Conservation (phyloP, 2,797 vertebrate species). For the Oreochromis mossambicus region DNA sequence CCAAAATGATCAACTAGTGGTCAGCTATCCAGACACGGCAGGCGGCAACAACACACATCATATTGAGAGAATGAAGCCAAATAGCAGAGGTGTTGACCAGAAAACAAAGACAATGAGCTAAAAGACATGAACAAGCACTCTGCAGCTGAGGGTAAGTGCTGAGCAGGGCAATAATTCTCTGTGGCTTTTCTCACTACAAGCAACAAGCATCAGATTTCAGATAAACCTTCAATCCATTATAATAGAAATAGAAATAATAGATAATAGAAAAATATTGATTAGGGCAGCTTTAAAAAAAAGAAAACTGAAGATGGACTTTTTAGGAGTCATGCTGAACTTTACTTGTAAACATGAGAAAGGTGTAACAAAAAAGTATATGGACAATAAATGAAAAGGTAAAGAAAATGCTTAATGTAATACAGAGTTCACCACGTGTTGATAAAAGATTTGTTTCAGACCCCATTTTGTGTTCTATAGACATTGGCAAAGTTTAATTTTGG, state of each 20-base stretch:
- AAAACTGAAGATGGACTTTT: not conserved
- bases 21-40: not conserved
- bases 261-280: not conserved
- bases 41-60: not conserved
- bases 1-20: not conserved
- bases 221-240: not conserved
- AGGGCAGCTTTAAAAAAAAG: not conserved
- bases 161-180: not conserved
- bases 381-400: not conserved
- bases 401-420: not conserved
- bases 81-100: not conserved
- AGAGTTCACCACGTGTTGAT: not conserved
- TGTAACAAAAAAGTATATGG: not conserved
- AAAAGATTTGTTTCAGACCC: not conserved
- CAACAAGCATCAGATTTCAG: not conserved
- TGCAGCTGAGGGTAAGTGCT: not conserved
- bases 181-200: not conserved
- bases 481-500: not conserved
- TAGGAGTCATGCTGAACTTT: not conserved
- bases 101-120: not conserved
- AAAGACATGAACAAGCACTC: not conserved
- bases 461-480: not conserved
- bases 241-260: too few relatives aligned
- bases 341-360: not conserved
- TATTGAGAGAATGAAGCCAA: not conserved